phyloP scores from a whole-genome alignment of 2,888 invertebrate genomes.

The Dicyrtoma fusca region DNA sequence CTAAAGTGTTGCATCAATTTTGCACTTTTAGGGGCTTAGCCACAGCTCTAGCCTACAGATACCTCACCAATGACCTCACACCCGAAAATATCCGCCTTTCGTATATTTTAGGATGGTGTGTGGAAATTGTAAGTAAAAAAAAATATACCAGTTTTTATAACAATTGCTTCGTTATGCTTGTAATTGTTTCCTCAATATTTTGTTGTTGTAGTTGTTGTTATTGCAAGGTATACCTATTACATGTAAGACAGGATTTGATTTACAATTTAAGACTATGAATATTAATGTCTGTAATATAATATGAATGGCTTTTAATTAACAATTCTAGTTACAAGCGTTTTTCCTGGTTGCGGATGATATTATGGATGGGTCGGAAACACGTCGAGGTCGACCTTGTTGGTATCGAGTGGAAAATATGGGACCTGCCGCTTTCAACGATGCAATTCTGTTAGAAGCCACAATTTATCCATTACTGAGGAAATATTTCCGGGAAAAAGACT shows the following conservation, averaged over 20 bases:
- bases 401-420: slow-evolving; percentile 68
- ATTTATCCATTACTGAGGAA: slow-evolving; percentile 77
- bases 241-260: too few species aligned
- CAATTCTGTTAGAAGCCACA: slow-evolving; percentile 75
- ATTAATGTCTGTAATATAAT: too few species aligned
- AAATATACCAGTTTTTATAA: too few species aligned
- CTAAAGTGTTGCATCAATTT: too few species aligned
- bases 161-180: neutral
- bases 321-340: slow-evolving; percentile 89
- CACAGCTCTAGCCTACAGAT: slow-evolving; percentile 74
- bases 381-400: slow-evolving; percentile 93
- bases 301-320: too few species aligned
- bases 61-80: slow-evolving; percentile 68
- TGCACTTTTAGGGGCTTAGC: slow-evolving; percentile 65
- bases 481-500: slow-evolving; percentile 74
- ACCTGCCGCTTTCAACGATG: slow-evolving; percentile 81
- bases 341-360: slow-evolving; percentile 88
- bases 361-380: slow-evolving; percentile 79
- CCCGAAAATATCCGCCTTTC: slow-evolving; percentile 78
- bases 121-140: slow-evolving; percentile 82
- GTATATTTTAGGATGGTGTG: slow-evolving; percentile 89
- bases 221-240: too few species aligned
- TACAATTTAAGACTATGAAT: too few species aligned
- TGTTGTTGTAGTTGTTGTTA: too few species aligned
- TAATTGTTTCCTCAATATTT: too few species aligned